Conservation (phyloP, 1,140 invertebrate species). For the Drosophila sturtevanti region DNA sequence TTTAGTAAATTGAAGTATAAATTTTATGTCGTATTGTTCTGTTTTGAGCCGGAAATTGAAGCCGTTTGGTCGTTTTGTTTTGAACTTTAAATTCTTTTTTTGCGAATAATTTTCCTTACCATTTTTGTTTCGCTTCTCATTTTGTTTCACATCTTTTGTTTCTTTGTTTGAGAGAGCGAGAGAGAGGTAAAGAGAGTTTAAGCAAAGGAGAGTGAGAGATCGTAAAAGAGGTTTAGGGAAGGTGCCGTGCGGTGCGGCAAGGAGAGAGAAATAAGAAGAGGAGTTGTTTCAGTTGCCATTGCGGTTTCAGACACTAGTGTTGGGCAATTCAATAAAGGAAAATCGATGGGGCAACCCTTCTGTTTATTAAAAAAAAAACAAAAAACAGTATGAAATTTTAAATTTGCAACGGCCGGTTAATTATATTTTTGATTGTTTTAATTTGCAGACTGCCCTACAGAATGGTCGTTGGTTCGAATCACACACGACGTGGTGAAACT, state of each 20-base stretch:
- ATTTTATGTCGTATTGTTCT: background rate
- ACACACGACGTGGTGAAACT: constrained; percentile 77
- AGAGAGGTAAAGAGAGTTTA: background rate
- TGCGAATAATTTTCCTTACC: background rate
- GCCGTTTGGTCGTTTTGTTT: background rate
- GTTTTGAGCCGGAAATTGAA: background rate
- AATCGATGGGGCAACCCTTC: constrained; percentile 8
- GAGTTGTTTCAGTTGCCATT: constrained; percentile 8
- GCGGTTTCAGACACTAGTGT: background rate
- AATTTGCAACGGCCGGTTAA: background rate
- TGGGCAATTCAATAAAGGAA: background rate
- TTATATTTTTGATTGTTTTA: background rate
- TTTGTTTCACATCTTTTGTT: background rate
- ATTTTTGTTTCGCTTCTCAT: constrained; percentile 15
- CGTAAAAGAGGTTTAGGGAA: background rate
- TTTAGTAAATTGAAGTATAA: constrained; percentile 1
- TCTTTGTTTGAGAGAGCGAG: constrained; percentile 14
- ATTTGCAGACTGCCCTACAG: constrained; percentile 68
- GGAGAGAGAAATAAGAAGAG: background rate
- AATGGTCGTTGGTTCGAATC: constrained; percentile 82
- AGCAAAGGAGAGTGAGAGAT: background rate
- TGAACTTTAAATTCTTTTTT: background rate
- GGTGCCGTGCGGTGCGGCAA: background rate
- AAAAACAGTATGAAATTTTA: background rate
- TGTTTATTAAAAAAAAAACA: background rate